These are phyloP conservation scores for Lissocephala sabroskyi DNA, from an alignment of 2,888 invertebrate genomes.

Conservation along the genomic window DNA sequence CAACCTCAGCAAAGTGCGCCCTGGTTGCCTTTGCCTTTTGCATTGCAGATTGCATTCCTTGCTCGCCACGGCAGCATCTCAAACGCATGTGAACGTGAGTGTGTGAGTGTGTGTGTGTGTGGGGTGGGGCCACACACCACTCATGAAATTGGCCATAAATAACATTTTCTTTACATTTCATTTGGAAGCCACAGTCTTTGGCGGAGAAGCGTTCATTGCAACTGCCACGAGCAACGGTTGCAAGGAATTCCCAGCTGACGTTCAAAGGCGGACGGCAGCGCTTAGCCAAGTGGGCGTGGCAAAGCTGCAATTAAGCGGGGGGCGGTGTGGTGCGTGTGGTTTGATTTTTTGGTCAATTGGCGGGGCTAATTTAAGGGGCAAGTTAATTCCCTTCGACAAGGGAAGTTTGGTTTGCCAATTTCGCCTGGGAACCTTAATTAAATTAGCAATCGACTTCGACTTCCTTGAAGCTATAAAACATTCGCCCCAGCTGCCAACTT, in stretches of 20 bases:
- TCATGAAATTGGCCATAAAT: conserved; percentile 66
- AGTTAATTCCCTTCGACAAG: too few species aligned
- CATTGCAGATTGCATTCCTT: not conserved
- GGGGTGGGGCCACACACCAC: conserved; percentile 44
- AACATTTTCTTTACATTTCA: conserved; percentile 67
- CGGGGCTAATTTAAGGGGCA: too few species aligned
- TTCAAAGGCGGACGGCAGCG: too few species aligned
- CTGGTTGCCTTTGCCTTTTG: not conserved
- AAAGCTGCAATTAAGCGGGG: conserved; percentile 57
- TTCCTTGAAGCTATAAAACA: too few species aligned
- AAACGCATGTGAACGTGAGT: conserved; percentile 1
- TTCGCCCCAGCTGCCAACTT: too few species aligned
- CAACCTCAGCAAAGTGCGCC: conserved; percentile 1
- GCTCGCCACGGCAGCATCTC: not conserved
- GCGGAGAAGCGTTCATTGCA: too few species aligned
- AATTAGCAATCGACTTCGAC: too few species aligned
- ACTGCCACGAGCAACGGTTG: too few species aligned
- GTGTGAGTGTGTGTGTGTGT: conserved; percentile 25
- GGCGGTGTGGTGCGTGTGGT: not conserved
- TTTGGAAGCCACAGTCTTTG: conserved; percentile 37
- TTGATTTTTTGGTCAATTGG: too few species aligned
- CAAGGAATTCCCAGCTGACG: too few species aligned
- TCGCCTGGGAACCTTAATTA: too few species aligned
- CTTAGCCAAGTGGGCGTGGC: conserved; percentile 58
- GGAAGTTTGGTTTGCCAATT: too few species aligned